phyloP scores from a whole-genome alignment of 30 jellyfish, hydroid and myxozoan species.

The Cassiopea andromeda region DNA sequence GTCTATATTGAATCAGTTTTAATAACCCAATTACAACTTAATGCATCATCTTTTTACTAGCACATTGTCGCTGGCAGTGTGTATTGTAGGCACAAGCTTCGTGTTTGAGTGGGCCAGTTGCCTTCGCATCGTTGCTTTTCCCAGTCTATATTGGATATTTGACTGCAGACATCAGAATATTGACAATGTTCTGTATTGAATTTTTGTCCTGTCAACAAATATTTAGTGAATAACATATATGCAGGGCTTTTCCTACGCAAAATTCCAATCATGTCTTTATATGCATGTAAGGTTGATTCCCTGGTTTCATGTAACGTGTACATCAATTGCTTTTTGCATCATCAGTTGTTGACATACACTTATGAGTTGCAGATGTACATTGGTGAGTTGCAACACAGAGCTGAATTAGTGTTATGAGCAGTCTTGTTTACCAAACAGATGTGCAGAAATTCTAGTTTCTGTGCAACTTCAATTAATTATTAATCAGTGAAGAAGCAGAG shows the following conservation, averaged over 20 bases:
- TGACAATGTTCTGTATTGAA: neutral
- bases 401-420: too few species aligned
- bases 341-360: too few species aligned
- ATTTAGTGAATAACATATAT: neutral
- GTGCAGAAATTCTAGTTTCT: too few species aligned
- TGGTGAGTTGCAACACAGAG: too few species aligned
- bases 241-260: neutral
- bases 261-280: neutral
- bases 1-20: neutral
- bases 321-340: too few species aligned
- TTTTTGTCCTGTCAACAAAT: neutral
- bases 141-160: neutral
- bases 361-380: too few species aligned
- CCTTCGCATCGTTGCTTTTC: neutral
- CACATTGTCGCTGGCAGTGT: neutral
- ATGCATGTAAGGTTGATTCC: too few species aligned
- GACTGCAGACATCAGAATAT: neutral
- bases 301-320: too few species aligned
- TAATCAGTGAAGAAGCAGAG: too few species aligned
- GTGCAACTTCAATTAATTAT: too few species aligned
- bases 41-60: constrained; percentile 1
- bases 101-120: neutral
- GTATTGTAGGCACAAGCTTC: neutral
- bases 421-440: too few species aligned
- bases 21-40: constrained; percentile 17